Conservation (phyloP, 2,888 invertebrate genomes). For the Hylaea fasciaria region DNA sequence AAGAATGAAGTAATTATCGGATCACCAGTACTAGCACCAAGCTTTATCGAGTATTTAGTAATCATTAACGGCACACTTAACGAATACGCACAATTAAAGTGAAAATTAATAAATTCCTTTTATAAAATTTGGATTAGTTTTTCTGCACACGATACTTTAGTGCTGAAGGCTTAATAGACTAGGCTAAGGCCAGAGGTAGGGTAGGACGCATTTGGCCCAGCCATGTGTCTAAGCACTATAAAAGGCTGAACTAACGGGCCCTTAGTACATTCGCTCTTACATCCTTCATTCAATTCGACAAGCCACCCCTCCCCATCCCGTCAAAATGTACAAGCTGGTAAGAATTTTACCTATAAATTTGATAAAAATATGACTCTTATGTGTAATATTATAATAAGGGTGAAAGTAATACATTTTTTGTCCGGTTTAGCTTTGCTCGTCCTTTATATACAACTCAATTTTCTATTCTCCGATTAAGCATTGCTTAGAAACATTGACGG, state of each 20-base stretch:
- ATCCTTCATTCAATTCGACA: conserved; percentile 63
- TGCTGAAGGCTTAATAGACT: conserved; percentile 68
- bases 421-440: too few species aligned
- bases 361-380: neutral
- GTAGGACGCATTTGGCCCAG: conserved; percentile 72
- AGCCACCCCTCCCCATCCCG: conserved; percentile 56
- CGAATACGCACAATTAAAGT: too few species aligned
- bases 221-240: conserved; percentile 76
- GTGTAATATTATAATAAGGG: too few species aligned
- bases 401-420: neutral
- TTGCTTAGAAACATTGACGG: too few species aligned
- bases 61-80: too few species aligned
- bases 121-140: conserved; percentile 8
- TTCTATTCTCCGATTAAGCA: too few species aligned
- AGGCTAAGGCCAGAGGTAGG: conserved; percentile 74
- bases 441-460: too few species aligned
- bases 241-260: conserved; percentile 63
- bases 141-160: conserved; percentile 62
- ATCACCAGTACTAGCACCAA: too few species aligned
- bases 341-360: conserved; percentile 53
- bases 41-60: too few species aligned
- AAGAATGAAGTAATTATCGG: too few species aligned
- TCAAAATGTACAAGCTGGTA: conserved; percentile 87
- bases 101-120: too few species aligned
- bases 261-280: conserved; percentile 76